phyloP scores from a whole-genome alignment of 2,797 vertebrate genomes.

The Loriculus beryllinus region DNA sequence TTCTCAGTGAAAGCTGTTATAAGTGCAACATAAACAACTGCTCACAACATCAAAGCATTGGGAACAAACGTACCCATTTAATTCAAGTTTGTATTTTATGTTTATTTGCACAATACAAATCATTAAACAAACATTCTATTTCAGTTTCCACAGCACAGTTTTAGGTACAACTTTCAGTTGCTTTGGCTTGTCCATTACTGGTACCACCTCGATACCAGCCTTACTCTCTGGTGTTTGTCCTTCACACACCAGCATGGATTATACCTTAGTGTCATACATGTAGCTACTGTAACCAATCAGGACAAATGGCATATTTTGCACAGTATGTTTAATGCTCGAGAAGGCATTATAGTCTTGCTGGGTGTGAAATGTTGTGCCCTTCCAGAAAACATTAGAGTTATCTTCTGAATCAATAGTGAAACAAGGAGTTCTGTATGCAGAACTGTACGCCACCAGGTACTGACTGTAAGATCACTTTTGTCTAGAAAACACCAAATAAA shows the following conservation, averaged over 20 bases:
- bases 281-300: background rate
- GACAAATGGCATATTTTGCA: background rate
- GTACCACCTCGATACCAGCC: background rate
- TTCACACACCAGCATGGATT: background rate
- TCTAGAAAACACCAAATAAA: slow-evolving; percentile 27
- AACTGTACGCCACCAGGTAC: background rate
- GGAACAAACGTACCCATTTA: background rate
- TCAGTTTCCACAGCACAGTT: background rate
- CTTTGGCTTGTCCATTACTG: background rate
- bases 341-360: background rate
- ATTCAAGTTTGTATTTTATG: slow-evolving; percentile 1
- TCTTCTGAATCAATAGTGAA: background rate
- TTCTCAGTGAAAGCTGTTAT: background rate
- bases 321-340: background rate
- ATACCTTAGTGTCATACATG: background rate
- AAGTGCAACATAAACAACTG: background rate
- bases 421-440: background rate
- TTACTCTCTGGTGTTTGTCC: background rate
- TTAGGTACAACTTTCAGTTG: background rate
- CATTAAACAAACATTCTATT: background rate
- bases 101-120: slow-evolving; percentile 59
- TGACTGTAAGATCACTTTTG: background rate
- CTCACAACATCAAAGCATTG: background rate
- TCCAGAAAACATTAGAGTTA: background rate
- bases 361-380: background rate